These are phyloP conservation scores for Cebus imitator DNA, from an alignment of 2,113 vertebrate genomes.

Conservation along the genomic window DNA sequence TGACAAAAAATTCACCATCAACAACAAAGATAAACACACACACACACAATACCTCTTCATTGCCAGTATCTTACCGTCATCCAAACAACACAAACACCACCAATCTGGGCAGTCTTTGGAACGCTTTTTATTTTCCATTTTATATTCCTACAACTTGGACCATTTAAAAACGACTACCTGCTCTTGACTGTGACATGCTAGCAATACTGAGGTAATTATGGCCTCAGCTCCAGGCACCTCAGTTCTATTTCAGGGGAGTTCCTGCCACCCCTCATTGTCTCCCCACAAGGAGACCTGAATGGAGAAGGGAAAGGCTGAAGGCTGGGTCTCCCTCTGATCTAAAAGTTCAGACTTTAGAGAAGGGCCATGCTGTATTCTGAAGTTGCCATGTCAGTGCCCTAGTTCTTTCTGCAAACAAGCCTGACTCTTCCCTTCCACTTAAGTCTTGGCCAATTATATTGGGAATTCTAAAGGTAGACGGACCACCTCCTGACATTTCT, in stretches of 20 bases:
- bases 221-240: not conserved
- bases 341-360: not conserved
- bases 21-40: not conserved
- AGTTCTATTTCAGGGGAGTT: not conserved
- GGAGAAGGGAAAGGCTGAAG: not conserved
- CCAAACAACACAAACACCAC: not conserved
- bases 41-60: not conserved
- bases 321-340: not conserved
- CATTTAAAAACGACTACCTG: not conserved
- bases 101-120: not conserved
- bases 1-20: not conserved
- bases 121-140: not conserved
- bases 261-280: not conserved
- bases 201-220: not conserved
- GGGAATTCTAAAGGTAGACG: not conserved
- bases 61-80: not conserved
- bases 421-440: not conserved
- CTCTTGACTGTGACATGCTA: not conserved
- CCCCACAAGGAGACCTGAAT: not conserved
- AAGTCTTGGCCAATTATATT: not conserved
- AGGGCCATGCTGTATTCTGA: not conserved
- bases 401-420: not conserved
- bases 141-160: not conserved
- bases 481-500: not conserved
- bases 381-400: not conserved